Base-by-base conservation (phyloP, 2,797 vertebrate genomes). In the Hafferia zeledoni region DNA sequence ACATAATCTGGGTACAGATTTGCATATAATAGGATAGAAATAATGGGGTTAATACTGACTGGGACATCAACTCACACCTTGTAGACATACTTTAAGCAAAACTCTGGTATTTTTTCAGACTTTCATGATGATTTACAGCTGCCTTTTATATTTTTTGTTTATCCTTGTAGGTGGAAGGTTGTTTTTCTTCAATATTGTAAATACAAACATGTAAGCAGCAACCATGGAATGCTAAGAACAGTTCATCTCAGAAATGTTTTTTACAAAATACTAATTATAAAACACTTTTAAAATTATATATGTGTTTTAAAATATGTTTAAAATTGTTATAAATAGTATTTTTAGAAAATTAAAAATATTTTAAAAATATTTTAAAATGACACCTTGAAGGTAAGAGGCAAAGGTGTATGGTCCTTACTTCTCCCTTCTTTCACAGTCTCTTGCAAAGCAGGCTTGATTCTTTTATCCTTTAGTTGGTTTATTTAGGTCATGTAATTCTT, bases 401-500 rank as follows among this genome's bases (percentile, higher is more conserved):
- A 60, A 71, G 31, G 15, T 70, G 12, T 46, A 43, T 5, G 1
- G 65, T 82, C 30, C 35, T 63, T 80, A 23, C 31, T 46, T 67
- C 25, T 71, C 5, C 78, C 13, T 77, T 37, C 23, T 83, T 87
- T 65, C 37, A 37, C 30, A 59, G 41, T 74, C 77, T 17, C 20
- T 79, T 84, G 31, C 52, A 77, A 76, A 85, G 44, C n/a, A 84
- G 67, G 35, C 18, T 24, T 41, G 64, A 63, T 80, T 84, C 17
- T 69, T 93, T 70, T 67, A 84, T 64, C 47, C 59, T 28, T 67
- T 70, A 50, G 50, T 78, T 92, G 11, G 75, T 87, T 85, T 95
- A 91, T 94, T 94, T 92, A 72, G 83, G 70, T 90, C 59, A 67
- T 81, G 17, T 82, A 79, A 72, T 82, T 76, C 39, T 87, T 87